These are phyloP conservation scores for Myiopsitta monachus DNA, from an alignment of 2,113 vertebrate genomes.

Conservation along the genomic window DNA sequence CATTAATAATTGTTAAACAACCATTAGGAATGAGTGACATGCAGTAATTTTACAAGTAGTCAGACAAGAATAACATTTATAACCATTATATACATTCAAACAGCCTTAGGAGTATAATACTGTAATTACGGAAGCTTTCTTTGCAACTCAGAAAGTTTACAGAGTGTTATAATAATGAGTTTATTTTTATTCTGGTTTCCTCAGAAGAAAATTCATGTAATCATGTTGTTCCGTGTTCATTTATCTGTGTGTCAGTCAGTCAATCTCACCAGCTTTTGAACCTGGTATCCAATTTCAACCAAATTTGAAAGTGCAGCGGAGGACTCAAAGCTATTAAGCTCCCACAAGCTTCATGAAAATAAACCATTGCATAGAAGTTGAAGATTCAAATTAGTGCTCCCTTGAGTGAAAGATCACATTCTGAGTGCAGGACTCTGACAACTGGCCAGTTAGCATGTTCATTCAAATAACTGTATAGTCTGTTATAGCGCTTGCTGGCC, in stretches of 20 bases:
- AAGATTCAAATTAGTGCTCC: not conserved
- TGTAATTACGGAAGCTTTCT: conserved; percentile 15
- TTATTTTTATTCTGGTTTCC: conserved; percentile 30
- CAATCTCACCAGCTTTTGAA: not conserved
- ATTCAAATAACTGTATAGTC: not conserved
- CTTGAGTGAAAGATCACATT: not conserved
- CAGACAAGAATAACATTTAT: conserved; percentile 9
- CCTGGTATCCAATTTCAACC: not conserved
- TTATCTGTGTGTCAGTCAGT: not conserved
- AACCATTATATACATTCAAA: not conserved
- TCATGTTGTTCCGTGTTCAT: not conserved
- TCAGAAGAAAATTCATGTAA: not conserved
- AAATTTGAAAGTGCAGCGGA: not conserved
- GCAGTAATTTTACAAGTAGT: not conserved
- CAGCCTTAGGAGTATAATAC: not conserved
- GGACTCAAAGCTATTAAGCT: not conserved
- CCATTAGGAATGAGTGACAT: not conserved
- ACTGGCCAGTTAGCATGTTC: not conserved
- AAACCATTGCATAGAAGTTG: not conserved
- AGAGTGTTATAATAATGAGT: not conserved
- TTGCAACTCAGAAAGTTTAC: not conserved
- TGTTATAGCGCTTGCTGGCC: not conserved
- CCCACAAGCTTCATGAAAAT: not conserved
- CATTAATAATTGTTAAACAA: not conserved
- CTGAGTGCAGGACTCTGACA: not conserved